phyloP scores from a whole-genome alignment of 2,113 vertebrate genomes.

The Nesogale talazaci region DNA sequence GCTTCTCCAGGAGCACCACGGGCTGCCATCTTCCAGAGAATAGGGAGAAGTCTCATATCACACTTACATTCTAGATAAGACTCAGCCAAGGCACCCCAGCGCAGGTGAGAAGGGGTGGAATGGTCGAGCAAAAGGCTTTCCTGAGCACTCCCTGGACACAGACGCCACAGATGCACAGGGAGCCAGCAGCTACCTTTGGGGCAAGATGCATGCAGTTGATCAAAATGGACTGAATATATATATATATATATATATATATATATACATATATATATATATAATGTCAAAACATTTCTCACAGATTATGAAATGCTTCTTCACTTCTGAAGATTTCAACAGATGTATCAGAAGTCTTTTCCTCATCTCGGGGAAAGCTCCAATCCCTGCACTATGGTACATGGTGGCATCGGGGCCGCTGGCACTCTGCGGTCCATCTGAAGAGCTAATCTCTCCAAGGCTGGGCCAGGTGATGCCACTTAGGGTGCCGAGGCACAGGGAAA shows the following conservation, averaged over 20 bases:
- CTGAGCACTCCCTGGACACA: background rate
- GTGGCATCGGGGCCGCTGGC: background rate
- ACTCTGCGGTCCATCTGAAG: background rate
- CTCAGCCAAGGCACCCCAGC: background rate
- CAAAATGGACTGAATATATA: background rate
- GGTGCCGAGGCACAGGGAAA: background rate
- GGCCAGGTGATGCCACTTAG: background rate
- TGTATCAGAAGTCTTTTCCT: background rate
- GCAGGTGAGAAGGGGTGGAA: background rate
- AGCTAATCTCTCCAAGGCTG: background rate
- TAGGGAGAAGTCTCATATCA: no score
- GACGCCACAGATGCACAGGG: fast-evolving
- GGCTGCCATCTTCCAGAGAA: no score
- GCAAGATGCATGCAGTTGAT: background rate
- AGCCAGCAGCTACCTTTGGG: background rate
- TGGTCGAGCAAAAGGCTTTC: background rate
- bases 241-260: no score
- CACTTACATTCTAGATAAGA: no score
- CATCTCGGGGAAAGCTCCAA: background rate
- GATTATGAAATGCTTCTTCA: background rate
- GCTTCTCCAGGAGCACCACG: background rate
- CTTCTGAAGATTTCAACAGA: background rate
- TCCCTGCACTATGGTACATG: background rate
- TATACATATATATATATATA: no score
- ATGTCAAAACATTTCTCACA: background rate